Evolutionary conservation across 2,797 vertebrate genomes (phyloP), one percentile per base, ranked within the genome.

Genomic region (Epinephelus malabaricus): DNA sequence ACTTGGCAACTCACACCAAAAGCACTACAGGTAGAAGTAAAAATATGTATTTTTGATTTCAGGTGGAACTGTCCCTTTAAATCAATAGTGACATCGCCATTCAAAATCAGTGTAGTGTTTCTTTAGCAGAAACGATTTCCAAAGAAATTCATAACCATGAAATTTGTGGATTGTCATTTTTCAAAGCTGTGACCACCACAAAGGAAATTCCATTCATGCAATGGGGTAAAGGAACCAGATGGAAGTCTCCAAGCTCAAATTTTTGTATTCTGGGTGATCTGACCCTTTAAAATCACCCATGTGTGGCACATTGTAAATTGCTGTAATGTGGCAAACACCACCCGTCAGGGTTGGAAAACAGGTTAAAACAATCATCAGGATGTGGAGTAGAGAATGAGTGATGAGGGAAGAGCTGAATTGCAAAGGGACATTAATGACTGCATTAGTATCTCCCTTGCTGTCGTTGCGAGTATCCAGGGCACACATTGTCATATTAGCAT

Each of bases 391-490:
- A 73, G 49, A 79, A n/a, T 25, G 58, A 76, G 21, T 34, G 30
- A 80, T 25, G 7, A 25, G 54, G 45, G 12, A 34, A 58, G 18
- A 78, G 38, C 18, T 76, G 82, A 89, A 83, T 72, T 82, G 87
- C 80, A 87, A 73, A 77, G 73, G 85, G 82, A 86, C 79, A 73
- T 72, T 46, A 62, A 78, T 66, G 78, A 83, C 67, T 61, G 78
- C 81, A 73, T 86, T 64, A 76, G 66, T 73, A 59, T 82, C 60
- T 80, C 81, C 85, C 75, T 83, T 82, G 82, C 69, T 86, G 86
- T 76, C 67, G 47, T 91, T 91, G 89, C 86, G 76, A 91, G 90
- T 90, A 90, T 93, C 88, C 89, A 92, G 92, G 92, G 85, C 92
- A 91, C 86, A 92, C 91, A 87, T 93, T 92, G 93, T 94, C 89